phyloP scores from a whole-genome alignment of 2,113 vertebrate species.

The Brachyhypopomus occidentalis region DNA sequence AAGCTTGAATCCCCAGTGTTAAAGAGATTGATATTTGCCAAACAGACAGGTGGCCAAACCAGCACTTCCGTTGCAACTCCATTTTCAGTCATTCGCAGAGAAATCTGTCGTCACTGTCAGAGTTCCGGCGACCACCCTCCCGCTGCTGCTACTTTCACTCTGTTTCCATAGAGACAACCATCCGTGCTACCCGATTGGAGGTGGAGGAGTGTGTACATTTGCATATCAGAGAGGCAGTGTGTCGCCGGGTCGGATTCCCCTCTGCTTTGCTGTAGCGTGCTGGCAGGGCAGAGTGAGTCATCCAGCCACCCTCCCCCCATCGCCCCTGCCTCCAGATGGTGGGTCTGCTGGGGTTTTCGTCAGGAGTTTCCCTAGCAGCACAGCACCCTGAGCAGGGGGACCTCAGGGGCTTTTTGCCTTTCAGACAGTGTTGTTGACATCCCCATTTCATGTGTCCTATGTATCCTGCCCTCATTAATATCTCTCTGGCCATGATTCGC shows the following conservation, averaged over 20 bases:
- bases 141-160: constrained; percentile 3
- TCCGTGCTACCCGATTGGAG: neutral
- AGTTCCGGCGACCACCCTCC: constrained; percentile 31
- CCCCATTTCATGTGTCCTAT: too few relatives aligned
- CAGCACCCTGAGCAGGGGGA: neutral
- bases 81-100: neutral
- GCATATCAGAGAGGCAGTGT: constrained; percentile 35
- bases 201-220: constrained; percentile 36
- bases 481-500: too few relatives aligned
- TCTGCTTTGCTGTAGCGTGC: constrained; percentile 37
- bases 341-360: neutral
- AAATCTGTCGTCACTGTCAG: constrained; percentile 33
- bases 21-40: too few relatives aligned
- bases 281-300: constrained; percentile 43
- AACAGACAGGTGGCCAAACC: too few relatives aligned
- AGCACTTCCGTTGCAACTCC: neutral
- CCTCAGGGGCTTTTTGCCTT: too few relatives aligned
- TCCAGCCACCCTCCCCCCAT: neutral
- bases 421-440: too few relatives aligned
- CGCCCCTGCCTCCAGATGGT: neutral
- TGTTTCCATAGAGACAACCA: constrained; percentile 32
- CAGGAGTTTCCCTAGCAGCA: constrained; percentile 1
- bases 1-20: too few relatives aligned
- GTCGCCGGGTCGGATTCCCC: constrained; percentile 28
- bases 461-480: too few relatives aligned